phyloP scores from a whole-genome alignment of 2,113 vertebrate genomes.

The Saguinus imperator region DNA sequence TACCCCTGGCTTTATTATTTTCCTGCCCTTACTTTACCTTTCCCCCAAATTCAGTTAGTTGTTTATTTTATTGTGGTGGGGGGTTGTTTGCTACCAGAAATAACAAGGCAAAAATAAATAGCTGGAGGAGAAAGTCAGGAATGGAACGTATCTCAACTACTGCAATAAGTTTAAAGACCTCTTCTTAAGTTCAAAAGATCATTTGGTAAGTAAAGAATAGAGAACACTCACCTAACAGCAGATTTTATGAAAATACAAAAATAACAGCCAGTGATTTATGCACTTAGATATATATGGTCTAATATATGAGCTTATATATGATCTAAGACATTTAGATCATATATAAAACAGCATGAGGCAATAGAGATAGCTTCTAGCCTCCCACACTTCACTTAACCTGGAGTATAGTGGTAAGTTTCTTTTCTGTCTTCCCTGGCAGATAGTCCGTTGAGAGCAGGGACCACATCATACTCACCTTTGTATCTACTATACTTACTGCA shows the following conservation, averaged over 20 bases:
- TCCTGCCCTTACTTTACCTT: neutral
- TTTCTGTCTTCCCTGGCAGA: neutral
- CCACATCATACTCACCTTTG: neutral
- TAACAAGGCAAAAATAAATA: neutral
- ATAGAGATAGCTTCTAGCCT: neutral
- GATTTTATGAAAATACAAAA: neutral
- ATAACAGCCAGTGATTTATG: no score
- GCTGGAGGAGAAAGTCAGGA: neutral
- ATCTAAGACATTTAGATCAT: neutral
- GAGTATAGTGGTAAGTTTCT: neutral
- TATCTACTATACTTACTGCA: neutral
- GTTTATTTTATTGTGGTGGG: neutral
- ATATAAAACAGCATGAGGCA: neutral
- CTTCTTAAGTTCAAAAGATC: neutral
- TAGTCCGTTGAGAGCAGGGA: neutral
- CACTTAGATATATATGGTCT: no score
- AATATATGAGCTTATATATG: no score
- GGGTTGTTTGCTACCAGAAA: neutral
- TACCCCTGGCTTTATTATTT: neutral
- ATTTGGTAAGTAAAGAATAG: neutral
- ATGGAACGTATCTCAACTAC: conserved; percentile 1
- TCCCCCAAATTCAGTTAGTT: neutral
- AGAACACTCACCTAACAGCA: neutral
- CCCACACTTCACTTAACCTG: neutral
- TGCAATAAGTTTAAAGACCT: neutral